Evolutionary conservation across 2,113 vertebrate species (phyloP).

Genomic region (Oreocharis arfaki): DNA sequence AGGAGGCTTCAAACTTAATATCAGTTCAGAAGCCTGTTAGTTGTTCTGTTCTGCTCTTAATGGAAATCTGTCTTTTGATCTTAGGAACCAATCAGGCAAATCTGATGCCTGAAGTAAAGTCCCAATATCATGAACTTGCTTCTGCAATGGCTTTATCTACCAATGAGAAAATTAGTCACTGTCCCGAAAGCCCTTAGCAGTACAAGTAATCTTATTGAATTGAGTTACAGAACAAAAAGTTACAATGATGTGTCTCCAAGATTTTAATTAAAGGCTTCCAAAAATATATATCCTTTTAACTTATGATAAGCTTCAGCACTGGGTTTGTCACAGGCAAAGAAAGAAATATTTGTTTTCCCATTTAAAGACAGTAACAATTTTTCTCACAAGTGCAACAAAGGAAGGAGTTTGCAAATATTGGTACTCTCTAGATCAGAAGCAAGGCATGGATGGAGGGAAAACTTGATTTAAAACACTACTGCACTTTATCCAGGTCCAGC

Average conservation of each 20-base stretch:
- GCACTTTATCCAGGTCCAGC: neutral
- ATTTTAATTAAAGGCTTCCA: constrained; percentile 18
- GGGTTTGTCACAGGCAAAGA: neutral
- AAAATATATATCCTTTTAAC: neutral
- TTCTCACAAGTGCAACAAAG: neutral
- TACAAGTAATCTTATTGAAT: neutral
- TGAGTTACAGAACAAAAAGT: neutral
- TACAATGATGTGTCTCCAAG: neutral
- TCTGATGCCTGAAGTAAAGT: constrained; percentile 15
- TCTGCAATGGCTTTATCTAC: constrained; percentile 7
- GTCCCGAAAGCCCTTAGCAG: neutral
- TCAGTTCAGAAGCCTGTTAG: neutral
- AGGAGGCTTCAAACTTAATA: neutral
- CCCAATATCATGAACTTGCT: neutral
- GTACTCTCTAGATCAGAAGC: neutral
- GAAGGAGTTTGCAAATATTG: neutral
- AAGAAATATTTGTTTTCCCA: neutral
- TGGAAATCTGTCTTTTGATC: constrained; percentile 51
- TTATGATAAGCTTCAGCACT: neutral
- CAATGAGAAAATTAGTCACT: neutral
- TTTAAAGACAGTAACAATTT: neutral
- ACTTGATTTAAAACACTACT: neutral
- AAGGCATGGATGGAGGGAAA: neutral
- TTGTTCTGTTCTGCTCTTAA: neutral
- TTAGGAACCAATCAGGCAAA: neutral